Conservation (phyloP, 2,888 invertebrate genomes). For the Mesopsocus fuscifrons region DNA sequence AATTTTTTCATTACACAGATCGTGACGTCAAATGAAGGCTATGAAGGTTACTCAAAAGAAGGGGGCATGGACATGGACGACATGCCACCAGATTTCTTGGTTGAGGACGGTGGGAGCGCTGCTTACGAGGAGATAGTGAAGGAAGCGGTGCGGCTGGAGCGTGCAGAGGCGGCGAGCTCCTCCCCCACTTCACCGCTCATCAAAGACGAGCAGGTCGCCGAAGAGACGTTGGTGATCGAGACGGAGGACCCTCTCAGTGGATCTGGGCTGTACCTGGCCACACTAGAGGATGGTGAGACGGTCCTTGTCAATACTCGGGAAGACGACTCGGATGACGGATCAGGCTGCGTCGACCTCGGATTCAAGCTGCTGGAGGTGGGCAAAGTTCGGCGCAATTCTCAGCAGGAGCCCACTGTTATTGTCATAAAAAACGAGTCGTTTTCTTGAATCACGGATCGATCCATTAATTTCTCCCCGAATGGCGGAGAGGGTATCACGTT, state of each 20-base stretch:
- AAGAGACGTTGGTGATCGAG: slow-evolving; percentile 4
- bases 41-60: neutral
- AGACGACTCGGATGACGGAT: neutral
- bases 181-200: neutral
- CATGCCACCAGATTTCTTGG: slow-evolving; percentile 4
- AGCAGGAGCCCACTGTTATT: slow-evolving; percentile 4
- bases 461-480: no score
- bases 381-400: neutral
- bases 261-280: slow-evolving; percentile 4
- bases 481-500: no score
- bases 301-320: slow-evolving; percentile 6
- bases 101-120: neutral
- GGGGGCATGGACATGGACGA: slow-evolving; percentile 3
- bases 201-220: neutral
- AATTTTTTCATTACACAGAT: no score
- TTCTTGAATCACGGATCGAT: no score
- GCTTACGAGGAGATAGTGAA: slow-evolving; percentile 7
- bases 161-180: slow-evolving; percentile 1
- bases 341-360: neutral
- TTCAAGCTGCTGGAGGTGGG: slow-evolving; percentile 5
- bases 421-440: slow-evolving; percentile 5
- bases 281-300: slow-evolving; percentile 7
- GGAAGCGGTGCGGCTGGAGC: slow-evolving; percentile 7
- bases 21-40: slow-evolving; percentile 5
- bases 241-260: slow-evolving; percentile 3